Evolutionary conservation across 2,797 vertebrate species (phyloP).

Genomic region (Notamacropus eugenii): DNA sequence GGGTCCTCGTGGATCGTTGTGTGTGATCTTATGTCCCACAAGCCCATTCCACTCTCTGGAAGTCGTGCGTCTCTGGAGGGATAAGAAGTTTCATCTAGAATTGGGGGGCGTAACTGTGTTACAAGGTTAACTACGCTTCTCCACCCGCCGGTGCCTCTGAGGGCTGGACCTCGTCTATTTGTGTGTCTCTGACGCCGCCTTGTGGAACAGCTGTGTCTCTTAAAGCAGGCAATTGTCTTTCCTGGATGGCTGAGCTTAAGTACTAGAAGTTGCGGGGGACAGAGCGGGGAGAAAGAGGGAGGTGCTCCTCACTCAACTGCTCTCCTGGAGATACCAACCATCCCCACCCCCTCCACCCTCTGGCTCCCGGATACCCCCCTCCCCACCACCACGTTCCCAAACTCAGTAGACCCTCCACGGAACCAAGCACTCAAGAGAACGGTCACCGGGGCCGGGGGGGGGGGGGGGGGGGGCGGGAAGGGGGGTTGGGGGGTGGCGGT

Average conservation of each 20-base stretch:
- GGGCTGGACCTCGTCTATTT: conserved; percentile 18
- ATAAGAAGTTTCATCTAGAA: neutral
- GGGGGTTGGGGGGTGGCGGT: neutral
- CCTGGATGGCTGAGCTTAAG: neutral
- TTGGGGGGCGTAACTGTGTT: neutral
- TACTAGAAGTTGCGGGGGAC: neutral
- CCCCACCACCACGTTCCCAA: too few species aligned
- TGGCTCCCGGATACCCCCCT: neutral
- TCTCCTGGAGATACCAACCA: neutral
- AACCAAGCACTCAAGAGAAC: neutral
- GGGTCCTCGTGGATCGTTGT: neutral
- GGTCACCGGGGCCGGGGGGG: too few species aligned
- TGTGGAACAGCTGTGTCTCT: conserved; percentile 35
- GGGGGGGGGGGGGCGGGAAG: neutral
- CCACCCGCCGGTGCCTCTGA: neutral
- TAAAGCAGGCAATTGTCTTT: neutral
- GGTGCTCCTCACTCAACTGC: neutral
- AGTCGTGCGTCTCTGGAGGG: neutral
- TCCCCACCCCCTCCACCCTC: neutral
- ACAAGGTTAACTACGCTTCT: neutral
- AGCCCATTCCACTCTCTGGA: neutral
- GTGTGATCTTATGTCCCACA: neutral
- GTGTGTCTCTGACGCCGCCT: conserved; percentile 71
- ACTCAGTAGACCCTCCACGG: neutral
- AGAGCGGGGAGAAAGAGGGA: neutral